These are phyloP conservation scores for Branchinecta sandiegonensis DNA, from an alignment of 2,888 invertebrate genomes.

Conservation along the genomic window DNA sequence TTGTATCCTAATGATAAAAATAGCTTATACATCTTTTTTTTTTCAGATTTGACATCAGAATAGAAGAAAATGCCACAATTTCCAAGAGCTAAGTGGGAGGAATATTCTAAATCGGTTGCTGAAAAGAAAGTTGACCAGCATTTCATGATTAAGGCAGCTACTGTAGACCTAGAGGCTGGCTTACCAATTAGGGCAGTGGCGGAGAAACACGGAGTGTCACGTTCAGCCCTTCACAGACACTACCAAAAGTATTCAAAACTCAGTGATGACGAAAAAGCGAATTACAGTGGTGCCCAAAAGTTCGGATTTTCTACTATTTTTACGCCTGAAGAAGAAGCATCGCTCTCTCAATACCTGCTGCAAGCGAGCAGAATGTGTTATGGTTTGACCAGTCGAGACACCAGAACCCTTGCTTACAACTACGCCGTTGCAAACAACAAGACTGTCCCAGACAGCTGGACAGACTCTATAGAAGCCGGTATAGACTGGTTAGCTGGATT, in stretches of 20 bases:
- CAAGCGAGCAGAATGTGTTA: conserved; percentile 1
- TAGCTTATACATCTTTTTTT: background rate
- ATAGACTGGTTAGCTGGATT: conserved; percentile 19
- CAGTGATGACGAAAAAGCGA: conserved; percentile 5
- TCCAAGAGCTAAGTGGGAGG: conserved; percentile 1
- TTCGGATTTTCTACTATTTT: background rate
- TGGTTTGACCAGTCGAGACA: conserved; percentile 14
- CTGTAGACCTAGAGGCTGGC: too few species aligned
- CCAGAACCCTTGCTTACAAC: conserved; percentile 14
- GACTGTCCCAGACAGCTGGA: conserved; percentile 8
- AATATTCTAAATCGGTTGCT: background rate
- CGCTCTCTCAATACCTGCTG: conserved; percentile 7
- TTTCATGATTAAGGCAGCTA: background rate
- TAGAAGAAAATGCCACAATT: conserved; percentile 5
- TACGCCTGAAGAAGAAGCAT: background rate
- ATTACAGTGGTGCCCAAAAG: background rate
- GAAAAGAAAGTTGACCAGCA: conserved; percentile 11
- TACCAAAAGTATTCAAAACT: conserved; percentile 14
- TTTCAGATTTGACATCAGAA: conserved; percentile 12
- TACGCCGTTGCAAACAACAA: conserved; percentile 7
- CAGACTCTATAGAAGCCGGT: conserved; percentile 15
- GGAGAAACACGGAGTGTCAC: conserved; percentile 5
- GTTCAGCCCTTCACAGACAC: background rate
- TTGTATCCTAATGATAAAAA: background rate
- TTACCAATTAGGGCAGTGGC: too few species aligned